Percentiles rank a stretch among this genome's conserved stretches.
These are phyloP conservation scores for Sebastes nivosus DNA, from an alignment of 2,797 vertebrate genomes.

Conservation along the genomic window DNA sequence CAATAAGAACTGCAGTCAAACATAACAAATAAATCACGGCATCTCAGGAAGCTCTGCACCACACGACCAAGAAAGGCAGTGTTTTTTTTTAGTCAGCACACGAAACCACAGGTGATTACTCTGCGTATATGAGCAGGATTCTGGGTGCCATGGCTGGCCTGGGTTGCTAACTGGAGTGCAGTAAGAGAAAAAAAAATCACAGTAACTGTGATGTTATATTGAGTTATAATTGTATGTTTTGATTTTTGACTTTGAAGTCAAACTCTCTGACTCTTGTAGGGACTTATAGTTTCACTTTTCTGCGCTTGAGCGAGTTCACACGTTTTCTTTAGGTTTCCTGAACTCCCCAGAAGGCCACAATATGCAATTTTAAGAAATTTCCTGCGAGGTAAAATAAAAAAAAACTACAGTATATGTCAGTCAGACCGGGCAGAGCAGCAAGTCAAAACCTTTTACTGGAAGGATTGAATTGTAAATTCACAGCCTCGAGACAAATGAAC, in stretches of 20 bases:
- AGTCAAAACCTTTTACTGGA: conserved; percentile 44
- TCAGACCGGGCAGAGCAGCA: conserved; percentile 32
- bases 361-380: neutral
- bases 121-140: conserved; percentile 33
- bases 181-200: conserved; percentile 20
- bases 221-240: conserved; percentile 39
- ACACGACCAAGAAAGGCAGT: conserved; percentile 47
- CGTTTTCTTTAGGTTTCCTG: conserved; percentile 21
- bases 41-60: conserved; percentile 68
- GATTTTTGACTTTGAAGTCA: conserved; percentile 29
- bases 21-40: conserved; percentile 75
- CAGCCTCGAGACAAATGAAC: conserved; percentile 60
- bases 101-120: conserved; percentile 71
- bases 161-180: conserved; percentile 39
- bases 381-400: conserved; percentile 27
- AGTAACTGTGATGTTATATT: conserved; percentile 16
- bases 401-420: conserved; percentile 21
- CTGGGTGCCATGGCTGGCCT: conserved; percentile 29
- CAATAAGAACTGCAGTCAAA: conserved; percentile 67
- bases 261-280: neutral
- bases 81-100: conserved; percentile 44
- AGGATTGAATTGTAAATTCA: conserved; percentile 45
- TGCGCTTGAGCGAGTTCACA: conserved; percentile 5
- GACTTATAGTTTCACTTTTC: conserved; percentile 20
- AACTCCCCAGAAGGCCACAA: conserved; percentile 19